Percentiles rank a stretch among this genome's conserved stretches.
phyloP scores from a whole-genome alignment of 2,113 vertebrate genomes.

The Entelurus aequoreus region DNA sequence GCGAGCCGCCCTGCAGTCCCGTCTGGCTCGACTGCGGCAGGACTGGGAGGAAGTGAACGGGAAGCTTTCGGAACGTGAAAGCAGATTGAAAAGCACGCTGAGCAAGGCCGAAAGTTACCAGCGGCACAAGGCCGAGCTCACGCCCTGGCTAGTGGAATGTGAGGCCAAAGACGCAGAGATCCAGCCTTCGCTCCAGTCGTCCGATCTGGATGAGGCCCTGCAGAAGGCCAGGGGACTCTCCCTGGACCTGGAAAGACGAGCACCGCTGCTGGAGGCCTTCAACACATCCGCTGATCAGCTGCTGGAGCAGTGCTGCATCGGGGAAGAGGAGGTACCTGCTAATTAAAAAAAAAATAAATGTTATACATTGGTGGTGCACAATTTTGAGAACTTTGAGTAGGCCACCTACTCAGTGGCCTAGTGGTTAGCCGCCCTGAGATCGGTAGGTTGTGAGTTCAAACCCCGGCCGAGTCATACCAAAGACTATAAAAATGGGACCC shows the following conservation, averaged over 20 bases:
- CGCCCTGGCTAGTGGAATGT: slow-evolving; percentile 84
- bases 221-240: slow-evolving; percentile 80
- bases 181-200: slow-evolving; percentile 76
- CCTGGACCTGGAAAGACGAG: slow-evolving; percentile 84
- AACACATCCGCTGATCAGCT: slow-evolving; percentile 87
- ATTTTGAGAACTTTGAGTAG: no score
- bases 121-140: slow-evolving; percentile 79
- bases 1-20: slow-evolving; percentile 78
- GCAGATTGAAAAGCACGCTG: slow-evolving; percentile 79
- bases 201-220: slow-evolving; percentile 80
- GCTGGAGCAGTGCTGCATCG: slow-evolving; percentile 81
- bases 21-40: slow-evolving; percentile 76
- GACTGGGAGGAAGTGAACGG: slow-evolving; percentile 89
- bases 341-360: no score
- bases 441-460: no score
- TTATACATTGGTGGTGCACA: no score
- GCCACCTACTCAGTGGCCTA: no score
- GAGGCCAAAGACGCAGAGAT: slow-evolving; percentile 75
- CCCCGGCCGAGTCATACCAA: no score
- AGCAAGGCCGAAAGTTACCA: slow-evolving; percentile 85
- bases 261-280: slow-evolving; percentile 82
- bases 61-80: slow-evolving; percentile 72
- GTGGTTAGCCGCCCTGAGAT: no score
- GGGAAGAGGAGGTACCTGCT: slow-evolving; percentile 77
- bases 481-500: no score